Evolutionary conservation across 1,140 invertebrate genomes (phyloP), one percentile per base, ranked within the genome.

Genomic region (Pseudomyrmex sp.): DNA sequence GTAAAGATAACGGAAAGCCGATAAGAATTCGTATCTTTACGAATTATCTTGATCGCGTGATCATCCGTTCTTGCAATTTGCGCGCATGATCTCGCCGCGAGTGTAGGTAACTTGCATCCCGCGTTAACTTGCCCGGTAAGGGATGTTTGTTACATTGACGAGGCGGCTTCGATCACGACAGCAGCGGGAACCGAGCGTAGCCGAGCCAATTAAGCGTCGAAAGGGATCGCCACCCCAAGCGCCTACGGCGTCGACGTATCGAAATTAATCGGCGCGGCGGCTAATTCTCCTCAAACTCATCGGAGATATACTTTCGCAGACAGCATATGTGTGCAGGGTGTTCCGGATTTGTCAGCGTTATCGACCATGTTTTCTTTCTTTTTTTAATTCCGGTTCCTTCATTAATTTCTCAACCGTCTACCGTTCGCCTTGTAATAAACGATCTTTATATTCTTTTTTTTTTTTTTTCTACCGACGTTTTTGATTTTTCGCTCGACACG

Each of bases 121-220:
- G 35, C 35, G 35, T 35, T 26, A 13, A 0, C 3, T 56, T 7
- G 18, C 52, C 26, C n/a, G 52, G n/a, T 50, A 61, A 50, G 54
- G 20, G 23, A 80, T 48, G 65, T 56, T 66, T 46, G 74, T 70
- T 79, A 69, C 52, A 15, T 80, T 69, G 61, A 79, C 26, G 54
- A 56, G 74, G 65, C 26, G 75, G 75, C 23, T 63, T 85, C 83
- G 86, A 85, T 88, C 87, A 87, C 59, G 69, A 73, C 61, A 61
- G 82, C 58, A 87, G 85, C 72, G 75, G 84, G 87, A 82, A 87
- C 56, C 75, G 85, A 82, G 87, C 70, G 59, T 66, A 88, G 68
- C 74, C 56, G 61, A 88, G 70, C 87, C 87, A 88, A 88, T 88
- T 88, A 88, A 82, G 59, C 75, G 72, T 65, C 65, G 59, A 85